Conservation (phyloP, 1,140 invertebrate species). For the Diorhabda carinulata region DNA sequence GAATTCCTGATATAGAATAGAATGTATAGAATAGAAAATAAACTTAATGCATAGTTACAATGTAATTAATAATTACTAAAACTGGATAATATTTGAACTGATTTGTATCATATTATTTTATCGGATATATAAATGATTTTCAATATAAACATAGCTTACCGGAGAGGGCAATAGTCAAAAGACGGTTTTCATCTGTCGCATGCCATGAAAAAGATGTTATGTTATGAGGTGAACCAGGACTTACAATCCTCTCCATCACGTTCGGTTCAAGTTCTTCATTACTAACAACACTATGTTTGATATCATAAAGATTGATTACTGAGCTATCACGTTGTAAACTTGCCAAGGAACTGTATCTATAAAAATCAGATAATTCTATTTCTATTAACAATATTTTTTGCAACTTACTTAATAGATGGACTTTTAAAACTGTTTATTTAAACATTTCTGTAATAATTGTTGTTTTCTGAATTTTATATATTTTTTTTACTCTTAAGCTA, state of each 20-base stretch:
- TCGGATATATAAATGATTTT: too few relatives aligned
- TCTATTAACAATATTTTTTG: background rate
- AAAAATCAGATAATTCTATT: conserved; percentile 28
- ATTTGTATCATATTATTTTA: too few relatives aligned
- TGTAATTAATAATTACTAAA: too few relatives aligned
- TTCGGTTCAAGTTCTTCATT: conserved; percentile 71
- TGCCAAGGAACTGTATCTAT: conserved; percentile 69
- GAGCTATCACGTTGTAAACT: conserved; percentile 69
- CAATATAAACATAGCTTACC: conserved; percentile 43
- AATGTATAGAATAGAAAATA: too few relatives aligned
- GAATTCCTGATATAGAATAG: too few relatives aligned
- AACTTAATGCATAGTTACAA: too few relatives aligned
- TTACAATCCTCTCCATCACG: conserved; percentile 68
- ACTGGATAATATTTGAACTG: too few relatives aligned
- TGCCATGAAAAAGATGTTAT: conserved; percentile 82
- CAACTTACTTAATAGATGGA: background rate
- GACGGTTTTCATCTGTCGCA: conserved; percentile 69
- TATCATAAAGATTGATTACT: conserved; percentile 71
- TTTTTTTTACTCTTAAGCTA: too few relatives aligned
- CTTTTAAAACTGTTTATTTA: too few relatives aligned
- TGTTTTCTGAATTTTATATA: too few relatives aligned
- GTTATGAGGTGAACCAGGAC: conserved; percentile 52
- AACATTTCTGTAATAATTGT: too few relatives aligned
- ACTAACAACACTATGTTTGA: conserved; percentile 67
- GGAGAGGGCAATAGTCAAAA: conserved; percentile 64